phyloP scores from a whole-genome alignment of 2,888 invertebrate genomes.

The Lasius fuliginosus region DNA sequence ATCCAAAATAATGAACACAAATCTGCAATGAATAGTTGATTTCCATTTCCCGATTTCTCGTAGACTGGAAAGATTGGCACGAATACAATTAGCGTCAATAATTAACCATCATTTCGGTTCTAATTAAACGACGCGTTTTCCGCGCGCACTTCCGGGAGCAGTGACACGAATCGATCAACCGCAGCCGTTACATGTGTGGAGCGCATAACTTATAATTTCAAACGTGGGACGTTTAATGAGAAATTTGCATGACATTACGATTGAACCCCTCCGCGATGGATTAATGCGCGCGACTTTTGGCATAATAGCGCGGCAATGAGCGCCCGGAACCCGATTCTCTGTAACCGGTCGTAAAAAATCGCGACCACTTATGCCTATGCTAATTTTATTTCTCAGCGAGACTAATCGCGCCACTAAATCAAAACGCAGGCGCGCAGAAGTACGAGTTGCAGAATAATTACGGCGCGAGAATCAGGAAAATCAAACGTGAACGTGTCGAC shows the following conservation, averaged over 20 bases:
- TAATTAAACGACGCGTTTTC: slow-evolving; percentile 48
- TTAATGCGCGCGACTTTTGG: slow-evolving; percentile 71
- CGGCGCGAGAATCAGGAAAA: neutral
- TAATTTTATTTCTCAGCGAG: slow-evolving; percentile 82
- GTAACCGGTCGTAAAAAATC: slow-evolving; percentile 80
- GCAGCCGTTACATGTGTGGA: slow-evolving; percentile 14
- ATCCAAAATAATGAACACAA: neutral
- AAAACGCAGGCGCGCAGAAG: slow-evolving; percentile 48
- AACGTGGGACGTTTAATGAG: slow-evolving; percentile 77
- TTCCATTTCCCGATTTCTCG: slow-evolving; percentile 10
- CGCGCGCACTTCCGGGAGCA: neutral
- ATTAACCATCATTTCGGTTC: slow-evolving; percentile 38
- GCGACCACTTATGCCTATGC: slow-evolving; percentile 81
- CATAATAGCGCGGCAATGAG: slow-evolving; percentile 76
- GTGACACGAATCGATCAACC: slow-evolving; percentile 3
- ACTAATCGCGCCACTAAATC: slow-evolving; percentile 81
- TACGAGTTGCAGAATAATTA: slow-evolving; percentile 25
- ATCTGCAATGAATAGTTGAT: neutral
- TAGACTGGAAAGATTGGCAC: slow-evolving; percentile 1
- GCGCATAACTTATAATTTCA: slow-evolving; percentile 32
- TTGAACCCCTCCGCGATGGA: slow-evolving; percentile 68
- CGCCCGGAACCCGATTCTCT: slow-evolving; percentile 62
- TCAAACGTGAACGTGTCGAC: neutral
- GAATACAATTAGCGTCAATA: slow-evolving; percentile 62
- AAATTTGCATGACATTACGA: slow-evolving; percentile 81